Evolutionary conservation across 2,888 invertebrate genomes (phyloP).

Genomic region (Leucania comma): DNA sequence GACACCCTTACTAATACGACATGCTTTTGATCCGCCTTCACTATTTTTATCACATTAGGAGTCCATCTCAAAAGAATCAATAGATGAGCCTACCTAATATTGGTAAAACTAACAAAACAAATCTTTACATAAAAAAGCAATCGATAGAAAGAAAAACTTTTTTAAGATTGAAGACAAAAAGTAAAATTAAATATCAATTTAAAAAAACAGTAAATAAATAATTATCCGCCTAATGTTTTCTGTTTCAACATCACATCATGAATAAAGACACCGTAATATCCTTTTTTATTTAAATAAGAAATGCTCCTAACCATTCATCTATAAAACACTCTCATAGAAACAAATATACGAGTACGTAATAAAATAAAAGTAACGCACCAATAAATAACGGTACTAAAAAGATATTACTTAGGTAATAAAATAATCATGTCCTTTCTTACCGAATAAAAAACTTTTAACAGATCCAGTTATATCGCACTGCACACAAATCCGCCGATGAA

Average conservation of each 20-base stretch:
- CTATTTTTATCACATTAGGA: too few relatives aligned
- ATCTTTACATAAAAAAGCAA: too few relatives aligned
- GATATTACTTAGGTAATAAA: constrained; percentile 20
- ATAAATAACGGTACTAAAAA: constrained; percentile 24
- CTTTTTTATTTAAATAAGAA: background rate
- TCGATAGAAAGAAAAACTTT: too few relatives aligned
- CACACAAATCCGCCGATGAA: constrained; percentile 69
- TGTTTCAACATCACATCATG: background rate
- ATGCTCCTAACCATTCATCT: background rate
- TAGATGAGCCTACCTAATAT: too few relatives aligned
- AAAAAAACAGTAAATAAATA: constrained; percentile 3
- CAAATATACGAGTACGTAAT: constrained; percentile 28
- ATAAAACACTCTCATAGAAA: constrained; percentile 7
- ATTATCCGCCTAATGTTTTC: background rate
- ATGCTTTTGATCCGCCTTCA: background rate
- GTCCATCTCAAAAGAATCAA: too few relatives aligned
- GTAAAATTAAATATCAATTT: background rate
- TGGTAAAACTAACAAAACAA: too few relatives aligned
- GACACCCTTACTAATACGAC: background rate
- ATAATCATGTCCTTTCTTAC: constrained; percentile 63
- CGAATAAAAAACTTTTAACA: constrained; percentile 63
- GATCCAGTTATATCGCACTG: constrained; percentile 71
- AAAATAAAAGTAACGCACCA: constrained; percentile 35
- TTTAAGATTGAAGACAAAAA: too few relatives aligned
- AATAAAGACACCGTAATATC: background rate